Evolutionary conservation across 2,888 invertebrate species (phyloP), one percentile per base, ranked within the genome.

Genomic region (Aphodius sticticus): DNA sequence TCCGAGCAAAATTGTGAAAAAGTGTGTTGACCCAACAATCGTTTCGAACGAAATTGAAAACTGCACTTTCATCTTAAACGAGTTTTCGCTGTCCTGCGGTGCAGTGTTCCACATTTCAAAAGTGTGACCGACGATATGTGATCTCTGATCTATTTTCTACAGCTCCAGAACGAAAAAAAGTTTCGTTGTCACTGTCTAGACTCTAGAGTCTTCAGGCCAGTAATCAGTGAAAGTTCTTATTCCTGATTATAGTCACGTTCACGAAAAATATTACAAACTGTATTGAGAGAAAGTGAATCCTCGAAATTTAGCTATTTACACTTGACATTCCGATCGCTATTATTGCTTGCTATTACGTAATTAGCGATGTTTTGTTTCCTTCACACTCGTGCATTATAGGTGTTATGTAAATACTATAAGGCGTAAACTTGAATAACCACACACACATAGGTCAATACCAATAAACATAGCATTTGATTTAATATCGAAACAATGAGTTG

Each of bases 21-120:
- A 53, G 12, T 9, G 9, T 53, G 9, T 53, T 53, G 53, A 53
- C 53, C 53, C 53, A 53, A 53, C 53, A 53, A 53, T 53, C 53
- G 53, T 53, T 5, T 53, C 53, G 12, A 53, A 53, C 12, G 53
- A 53, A 53, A 53, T 12, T 53, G 53, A 53, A 53, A 53, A 53
- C 16, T 71, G 71, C 37, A 74, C 74, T 74, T 74, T 74, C 74
- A 36, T 74, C 74, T 26, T 26, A 74, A 74, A 74, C 74, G 35
- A 12, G 74, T 74, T 74, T 15, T 16, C 16, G 16, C 15, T 9
- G 71, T 9, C 16, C 35, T 15, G n/a, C 35, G 74, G n/a, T 26
- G 35, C 35, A 15, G 36, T 74, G 74, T 74, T 74, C 74, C n/a
- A 74, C 74, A 74, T 74, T 74, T 72, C 72, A 72, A 12, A 53